These are phyloP conservation scores for Lipophrys pholis DNA, from an alignment of 2,113 vertebrate genomes.

Conservation along the genomic window DNA sequence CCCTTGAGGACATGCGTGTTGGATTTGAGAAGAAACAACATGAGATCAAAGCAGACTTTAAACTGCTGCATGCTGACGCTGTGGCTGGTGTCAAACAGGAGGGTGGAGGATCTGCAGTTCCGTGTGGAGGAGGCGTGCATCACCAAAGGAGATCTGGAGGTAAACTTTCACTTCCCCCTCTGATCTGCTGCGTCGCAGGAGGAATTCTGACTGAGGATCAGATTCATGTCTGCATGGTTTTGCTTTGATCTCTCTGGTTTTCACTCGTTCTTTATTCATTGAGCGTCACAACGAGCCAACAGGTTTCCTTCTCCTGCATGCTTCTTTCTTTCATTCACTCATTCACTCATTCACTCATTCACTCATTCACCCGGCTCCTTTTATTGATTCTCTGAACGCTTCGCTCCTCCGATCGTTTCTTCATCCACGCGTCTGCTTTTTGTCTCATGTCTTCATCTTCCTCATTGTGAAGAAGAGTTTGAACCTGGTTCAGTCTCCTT, in stretches of 20 bases:
- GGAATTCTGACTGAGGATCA: too few species aligned
- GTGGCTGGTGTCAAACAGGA: slow-evolving; percentile 81
- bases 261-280: background rate
- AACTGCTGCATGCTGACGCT: too few species aligned
- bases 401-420: slow-evolving; percentile 5
- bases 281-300: too few species aligned
- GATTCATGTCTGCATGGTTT: too few species aligned
- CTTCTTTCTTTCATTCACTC: slow-evolving; percentile 32
- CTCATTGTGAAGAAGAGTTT: background rate
- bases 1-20: too few species aligned
- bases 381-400: slow-evolving; percentile 11
- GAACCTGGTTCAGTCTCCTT: slow-evolving; percentile 25
- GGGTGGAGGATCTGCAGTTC: slow-evolving; percentile 98
- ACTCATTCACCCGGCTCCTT: too few species aligned
- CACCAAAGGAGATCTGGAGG: slow-evolving; percentile 99
- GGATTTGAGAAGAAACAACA: too few species aligned
- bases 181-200: too few species aligned
- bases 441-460: slow-evolving; percentile 19
- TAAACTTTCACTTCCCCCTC: slow-evolving; percentile 72
- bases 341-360: slow-evolving; percentile 11
- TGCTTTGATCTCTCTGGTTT: background rate
- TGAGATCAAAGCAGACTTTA: too few species aligned
- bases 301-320: background rate
- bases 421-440: slow-evolving; percentile 16
- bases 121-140: slow-evolving; percentile 98